A percentile compares a stretch with the other conserved stretches of the same genome.
phyloP scores from a whole-genome alignment of 2,888 invertebrate species.

The Acrobasis repandana region DNA sequence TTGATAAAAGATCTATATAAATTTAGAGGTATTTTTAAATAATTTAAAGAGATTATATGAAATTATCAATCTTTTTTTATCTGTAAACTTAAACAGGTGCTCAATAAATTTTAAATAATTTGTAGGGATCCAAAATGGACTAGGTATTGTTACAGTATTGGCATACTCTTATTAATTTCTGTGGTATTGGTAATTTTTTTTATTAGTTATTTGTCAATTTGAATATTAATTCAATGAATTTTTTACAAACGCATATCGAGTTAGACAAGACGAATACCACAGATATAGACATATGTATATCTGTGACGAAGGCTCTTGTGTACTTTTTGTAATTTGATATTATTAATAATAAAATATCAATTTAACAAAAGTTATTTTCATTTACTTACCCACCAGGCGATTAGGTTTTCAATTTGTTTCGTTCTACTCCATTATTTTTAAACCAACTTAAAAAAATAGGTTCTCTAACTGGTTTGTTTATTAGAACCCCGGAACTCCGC shows the following conservation, averaged over 20 bases:
- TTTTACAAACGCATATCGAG: neutral
- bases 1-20: constrained; percentile 22
- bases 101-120: constrained; percentile 13
- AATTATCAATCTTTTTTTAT: constrained; percentile 7
- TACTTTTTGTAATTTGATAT: constrained; percentile 21
- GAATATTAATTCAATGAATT: too few relatives aligned
- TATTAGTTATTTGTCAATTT: neutral
- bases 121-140: neutral
- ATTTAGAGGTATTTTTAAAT: constrained; percentile 19
- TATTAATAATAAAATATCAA: neutral
- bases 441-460: too few relatives aligned
- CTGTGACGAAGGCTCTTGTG: neutral
- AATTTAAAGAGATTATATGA: constrained; percentile 12
- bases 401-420: too few relatives aligned
- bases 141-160: neutral
- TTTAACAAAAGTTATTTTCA: neutral
- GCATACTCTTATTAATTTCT: too few relatives aligned
- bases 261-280: neutral
- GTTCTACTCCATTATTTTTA: too few relatives aligned
- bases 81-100: constrained; percentile 5
- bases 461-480: too few relatives aligned
- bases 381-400: neutral
- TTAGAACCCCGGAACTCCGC: too few relatives aligned
- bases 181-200: too few relatives aligned
- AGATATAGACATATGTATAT: too few relatives aligned